A percentile compares a stretch with the other conserved stretches of the same genome.
Conservation (phyloP, 1,140 invertebrate species). For the Protaetia brevitarsis region DNA sequence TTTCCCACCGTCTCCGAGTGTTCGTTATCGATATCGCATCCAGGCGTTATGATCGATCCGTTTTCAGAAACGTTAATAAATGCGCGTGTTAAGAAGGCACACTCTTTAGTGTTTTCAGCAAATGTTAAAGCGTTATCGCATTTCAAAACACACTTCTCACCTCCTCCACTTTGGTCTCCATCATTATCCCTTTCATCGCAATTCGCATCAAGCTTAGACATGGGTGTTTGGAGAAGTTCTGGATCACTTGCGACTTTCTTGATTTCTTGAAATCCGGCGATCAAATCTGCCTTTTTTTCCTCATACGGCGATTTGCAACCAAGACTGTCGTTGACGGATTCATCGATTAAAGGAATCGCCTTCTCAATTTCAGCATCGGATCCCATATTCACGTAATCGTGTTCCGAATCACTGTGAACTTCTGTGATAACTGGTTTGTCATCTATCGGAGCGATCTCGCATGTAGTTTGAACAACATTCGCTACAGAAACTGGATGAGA, state of each 20-base stretch:
- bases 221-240: slow-evolving; percentile 6
- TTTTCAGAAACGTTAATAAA: slow-evolving; percentile 16
- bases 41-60: slow-evolving; percentile 15
- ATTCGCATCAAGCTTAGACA: not conserved
- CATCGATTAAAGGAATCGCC: slow-evolving; percentile 13
- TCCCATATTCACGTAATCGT: slow-evolving; percentile 45
- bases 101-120: slow-evolving; percentile 21
- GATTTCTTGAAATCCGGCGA: slow-evolving; percentile 42
- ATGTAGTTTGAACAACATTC: slow-evolving; percentile 34
- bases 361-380: slow-evolving; percentile 33
- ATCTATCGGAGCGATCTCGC: slow-evolving; percentile 22
- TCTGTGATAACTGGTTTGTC: slow-evolving; percentile 9
- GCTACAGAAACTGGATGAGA: slow-evolving; percentile 33
- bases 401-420: slow-evolving; percentile 37
- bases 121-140: slow-evolving; percentile 25
- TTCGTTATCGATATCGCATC: slow-evolving; percentile 22
- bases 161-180: slow-evolving; percentile 26
- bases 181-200: slow-evolving; percentile 23
- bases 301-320: slow-evolving; percentile 38
- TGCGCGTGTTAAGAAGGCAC: slow-evolving; percentile 28
- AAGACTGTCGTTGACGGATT: not conserved
- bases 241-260: slow-evolving; percentile 29
- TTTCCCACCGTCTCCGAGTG: not conserved
- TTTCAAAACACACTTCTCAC: slow-evolving; percentile 33
- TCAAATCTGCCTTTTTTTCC: slow-evolving; percentile 39